Evolutionary conservation across 2,888 invertebrate species (phyloP).

Genomic region (Lucinisca nassula): DNA sequence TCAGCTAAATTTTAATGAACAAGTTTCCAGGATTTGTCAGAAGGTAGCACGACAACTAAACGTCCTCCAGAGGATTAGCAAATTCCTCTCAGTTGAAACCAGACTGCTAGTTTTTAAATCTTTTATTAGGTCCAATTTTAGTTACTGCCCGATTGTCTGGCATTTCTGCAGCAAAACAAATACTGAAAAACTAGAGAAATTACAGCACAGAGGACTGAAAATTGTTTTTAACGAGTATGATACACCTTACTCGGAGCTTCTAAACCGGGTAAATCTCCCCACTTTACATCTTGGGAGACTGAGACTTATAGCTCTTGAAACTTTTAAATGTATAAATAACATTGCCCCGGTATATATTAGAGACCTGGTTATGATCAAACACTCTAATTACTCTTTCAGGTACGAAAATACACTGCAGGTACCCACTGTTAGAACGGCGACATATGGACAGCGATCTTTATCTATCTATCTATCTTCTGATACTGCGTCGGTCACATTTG

Average conservation of each 20-base stretch:
- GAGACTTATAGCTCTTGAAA: neutral
- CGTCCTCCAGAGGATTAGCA: slow-evolving; percentile 4
- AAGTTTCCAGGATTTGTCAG: slow-evolving; percentile 6
- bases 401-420: no score
- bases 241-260: neutral
- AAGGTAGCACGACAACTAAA: slow-evolving; percentile 13
- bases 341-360: no score
- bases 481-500: no score
- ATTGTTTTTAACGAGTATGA: neutral
- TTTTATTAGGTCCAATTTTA: no score
- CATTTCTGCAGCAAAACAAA: neutral
- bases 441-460: no score
- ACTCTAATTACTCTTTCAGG: no score
- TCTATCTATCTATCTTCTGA: no score
- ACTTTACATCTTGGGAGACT: neutral
- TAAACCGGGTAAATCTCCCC: neutral
- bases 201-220: neutral
- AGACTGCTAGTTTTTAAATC: neutral
- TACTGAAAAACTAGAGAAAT: slow-evolving; percentile 17
- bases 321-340: neutral
- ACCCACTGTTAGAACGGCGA: no score
- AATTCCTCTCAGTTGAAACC: neutral
- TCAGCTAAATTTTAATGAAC: neutral
- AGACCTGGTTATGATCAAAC: no score
- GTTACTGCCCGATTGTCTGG: slow-evolving; percentile 20